A percentile compares a stretch with the other conserved stretches of the same genome.
Conservation (phyloP, 2,888 invertebrate species). For the Adela reaumurella region DNA sequence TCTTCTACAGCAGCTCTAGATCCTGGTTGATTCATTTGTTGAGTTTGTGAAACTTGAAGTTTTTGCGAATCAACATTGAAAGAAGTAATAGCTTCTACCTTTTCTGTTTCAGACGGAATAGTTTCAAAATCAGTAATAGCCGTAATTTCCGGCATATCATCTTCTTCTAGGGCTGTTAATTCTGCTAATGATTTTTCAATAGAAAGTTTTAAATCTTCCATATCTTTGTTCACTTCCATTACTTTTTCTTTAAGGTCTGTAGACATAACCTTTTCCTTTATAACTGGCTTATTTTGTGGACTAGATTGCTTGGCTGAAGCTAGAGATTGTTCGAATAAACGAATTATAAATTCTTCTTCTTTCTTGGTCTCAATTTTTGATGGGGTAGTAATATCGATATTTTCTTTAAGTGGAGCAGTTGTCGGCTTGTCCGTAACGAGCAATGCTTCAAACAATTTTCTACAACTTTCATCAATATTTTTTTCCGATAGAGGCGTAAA, state of each 20-base stretch:
- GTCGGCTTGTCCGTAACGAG: no score
- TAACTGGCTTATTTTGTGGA: slow-evolving; percentile 13
- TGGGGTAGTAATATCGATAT: neutral
- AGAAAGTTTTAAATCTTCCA: slow-evolving; percentile 39
- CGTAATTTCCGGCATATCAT: slow-evolving; percentile 14
- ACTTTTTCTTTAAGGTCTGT: slow-evolving; percentile 42
- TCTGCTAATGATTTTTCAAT: slow-evolving; percentile 44
- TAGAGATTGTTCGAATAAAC: neutral
- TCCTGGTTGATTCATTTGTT: no score
- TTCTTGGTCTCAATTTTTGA: neutral
- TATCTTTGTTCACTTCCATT: slow-evolving; percentile 42
- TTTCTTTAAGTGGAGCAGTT: no score
- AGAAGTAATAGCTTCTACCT: neutral
- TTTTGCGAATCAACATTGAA: neutral
- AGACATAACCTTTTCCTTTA: no score
- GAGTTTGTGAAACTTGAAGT: no score
- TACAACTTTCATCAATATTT: neutral
- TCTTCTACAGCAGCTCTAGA: no score
- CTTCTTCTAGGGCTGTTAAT: slow-evolving; percentile 32
- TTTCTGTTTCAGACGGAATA: neutral
- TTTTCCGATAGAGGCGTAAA: neutral
- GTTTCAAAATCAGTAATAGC: neutral
- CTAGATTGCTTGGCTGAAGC: neutral
- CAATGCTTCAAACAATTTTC: neutral
- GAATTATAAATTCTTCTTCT: neutral